Evolutionary conservation across 2,888 invertebrate genomes (phyloP).

Genomic region (Pollenia labialis): DNA sequence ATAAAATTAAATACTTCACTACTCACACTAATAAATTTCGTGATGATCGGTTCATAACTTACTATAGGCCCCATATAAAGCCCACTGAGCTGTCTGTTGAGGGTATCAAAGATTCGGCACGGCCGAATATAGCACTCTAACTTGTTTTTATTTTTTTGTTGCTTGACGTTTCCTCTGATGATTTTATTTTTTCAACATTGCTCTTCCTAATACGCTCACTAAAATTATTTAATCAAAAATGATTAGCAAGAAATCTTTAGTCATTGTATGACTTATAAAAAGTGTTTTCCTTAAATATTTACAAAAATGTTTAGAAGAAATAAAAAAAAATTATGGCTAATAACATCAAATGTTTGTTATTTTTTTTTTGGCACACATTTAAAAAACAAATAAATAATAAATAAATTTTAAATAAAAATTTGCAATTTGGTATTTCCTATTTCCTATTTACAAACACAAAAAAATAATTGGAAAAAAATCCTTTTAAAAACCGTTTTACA

Average conservation of each 20-base stretch:
- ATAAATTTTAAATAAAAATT: no score
- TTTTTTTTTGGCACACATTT: neutral
- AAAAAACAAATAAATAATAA: neutral
- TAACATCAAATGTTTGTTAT: neutral
- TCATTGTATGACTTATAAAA: neutral
- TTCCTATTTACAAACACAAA: neutral
- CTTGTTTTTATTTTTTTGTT: neutral
- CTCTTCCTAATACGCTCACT: constrained; percentile 3
- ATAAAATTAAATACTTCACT: no score
- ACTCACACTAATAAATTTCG: no score
- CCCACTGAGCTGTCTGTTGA: no score
- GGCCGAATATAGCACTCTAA: no score
- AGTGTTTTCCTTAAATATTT: neutral
- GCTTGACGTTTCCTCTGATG: neutral
- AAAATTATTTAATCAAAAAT: constrained; percentile 23
- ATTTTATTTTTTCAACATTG: neutral
- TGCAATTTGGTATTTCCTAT: neutral
- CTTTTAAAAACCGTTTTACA: no score
- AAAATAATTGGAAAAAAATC: neutral
- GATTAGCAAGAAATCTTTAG: constrained; percentile 1
- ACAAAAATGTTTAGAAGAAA: neutral
- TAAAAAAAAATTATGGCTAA: constrained; percentile 1
- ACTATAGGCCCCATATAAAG: no score
- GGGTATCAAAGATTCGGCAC: no score
- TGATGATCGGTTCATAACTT: no score